phyloP scores from a whole-genome alignment of 2,113 vertebrate genomes.

The Gobiocypris rarus region DNA sequence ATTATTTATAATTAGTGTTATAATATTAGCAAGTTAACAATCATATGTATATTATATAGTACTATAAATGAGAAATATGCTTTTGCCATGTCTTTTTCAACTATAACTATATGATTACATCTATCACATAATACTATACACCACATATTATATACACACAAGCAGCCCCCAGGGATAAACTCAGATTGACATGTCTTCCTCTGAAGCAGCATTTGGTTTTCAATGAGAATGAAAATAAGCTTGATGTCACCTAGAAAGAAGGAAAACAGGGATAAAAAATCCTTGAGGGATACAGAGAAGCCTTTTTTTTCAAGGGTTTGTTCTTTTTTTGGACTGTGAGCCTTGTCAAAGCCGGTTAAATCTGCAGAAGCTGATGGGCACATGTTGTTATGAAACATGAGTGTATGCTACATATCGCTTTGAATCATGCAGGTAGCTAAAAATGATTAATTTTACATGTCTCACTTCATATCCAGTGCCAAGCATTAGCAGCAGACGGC shows the following conservation, averaged over 20 bases:
- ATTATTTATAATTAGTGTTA: neutral
- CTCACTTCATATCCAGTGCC: neutral
- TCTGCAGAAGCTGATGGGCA: constrained; percentile 59
- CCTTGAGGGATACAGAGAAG: constrained; percentile 47
- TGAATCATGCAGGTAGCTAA: constrained; percentile 9
- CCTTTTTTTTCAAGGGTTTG: constrained; percentile 37
- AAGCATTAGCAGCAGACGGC: neutral
- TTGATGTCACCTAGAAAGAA: constrained; percentile 67
- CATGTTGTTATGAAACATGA: constrained; percentile 41
- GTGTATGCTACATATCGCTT: neutral
- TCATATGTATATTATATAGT: no score
- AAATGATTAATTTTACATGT: neutral
- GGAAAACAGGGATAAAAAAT: constrained; percentile 65
- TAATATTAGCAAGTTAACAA: neutral
- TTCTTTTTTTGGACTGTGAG: constrained; percentile 58
- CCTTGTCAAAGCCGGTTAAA: constrained; percentile 65
- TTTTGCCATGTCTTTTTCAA: no score
- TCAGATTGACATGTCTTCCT: constrained; percentile 61
- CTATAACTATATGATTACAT: no score
- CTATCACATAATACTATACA: neutral
- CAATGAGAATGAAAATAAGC: constrained; percentile 65
- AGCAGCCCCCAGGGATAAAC: neutral
- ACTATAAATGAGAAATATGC: no score
- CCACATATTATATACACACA: neutral
- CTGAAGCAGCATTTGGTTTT: constrained; percentile 64